Base-by-base conservation (phyloP, 2,797 vertebrate species). In the Helicolenus hilgendorfi region DNA sequence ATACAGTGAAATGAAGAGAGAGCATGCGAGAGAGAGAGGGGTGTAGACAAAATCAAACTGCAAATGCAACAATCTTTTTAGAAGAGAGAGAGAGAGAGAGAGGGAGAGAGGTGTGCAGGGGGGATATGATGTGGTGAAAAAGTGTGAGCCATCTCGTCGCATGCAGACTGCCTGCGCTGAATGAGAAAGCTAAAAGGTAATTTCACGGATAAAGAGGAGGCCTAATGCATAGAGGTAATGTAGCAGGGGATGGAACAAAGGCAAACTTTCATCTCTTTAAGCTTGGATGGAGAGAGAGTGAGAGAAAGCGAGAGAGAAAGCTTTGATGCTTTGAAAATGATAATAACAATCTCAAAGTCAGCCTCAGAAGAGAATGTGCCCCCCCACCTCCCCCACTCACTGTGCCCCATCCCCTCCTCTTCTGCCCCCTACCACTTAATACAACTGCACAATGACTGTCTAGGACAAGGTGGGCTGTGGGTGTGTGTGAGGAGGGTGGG, bases 241-340 rank as follows among this genome's bases (percentile, higher is more conserved):
- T 98, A 97, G 96, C 97, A 97, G 96, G 94, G 95, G 94, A 97
- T 97, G 97, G 97, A 98, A 98, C 97, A 98, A 98, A 98, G 97
- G 96, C 96, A 98, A 98, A 98, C 97, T 98, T 98, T 98, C 97
- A 98, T 98, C 97, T 98, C 97, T 98, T 97, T 98, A 98, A 98
- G 97, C 97, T 97, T 94, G 97, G 97, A 97, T 97, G 97, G 97
- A 97, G 97, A 97, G 96, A 96, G 96, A 96, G 96, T 90, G 95
- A 95, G 95, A 94, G 94, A 96, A 94, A 96, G 95, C 93, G 88
- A 88, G 92, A 92, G 95, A 95, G 93, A 97, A 96, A 97, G 97
- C 97, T 98, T 98, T 98, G 97, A 98, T 98, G 97, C 97, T 97
- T 98, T 98, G 97, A 98, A 98, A 98, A 98, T 98, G 97, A 98